Base-by-base conservation (phyloP, 1,140 invertebrate species). In the Thaumetopoea pityocampa region DNA sequence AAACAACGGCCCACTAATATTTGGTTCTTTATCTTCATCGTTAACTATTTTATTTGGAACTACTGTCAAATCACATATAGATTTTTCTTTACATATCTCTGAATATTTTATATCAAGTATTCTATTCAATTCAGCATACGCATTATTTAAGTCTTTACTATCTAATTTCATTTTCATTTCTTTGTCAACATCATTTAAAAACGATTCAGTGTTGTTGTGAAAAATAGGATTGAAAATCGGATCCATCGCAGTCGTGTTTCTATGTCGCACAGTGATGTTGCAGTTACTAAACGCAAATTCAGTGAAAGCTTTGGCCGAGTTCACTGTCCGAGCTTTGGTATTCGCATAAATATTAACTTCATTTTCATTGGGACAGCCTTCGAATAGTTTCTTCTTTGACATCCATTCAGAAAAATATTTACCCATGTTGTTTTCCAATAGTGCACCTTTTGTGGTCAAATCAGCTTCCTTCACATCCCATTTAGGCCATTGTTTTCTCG, bases 211-310 rank as follows among this genome's bases (percentile, higher is more conserved):
- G 6, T 14, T 32, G 26, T 71, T 78, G 18, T 54, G 55, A 16
- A 78, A 33, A 7, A 67, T 45, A 0, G 76, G 69, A 26, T 68
- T 54, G 23, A 82, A 82, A 12, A 66, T 26, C n/a, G 71, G 71
- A 41, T 82, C 78, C 24, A 61, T 58, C 34, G 55, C 36, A 0
- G 49, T 35, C 0, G 60, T 60, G 32, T 68, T 43, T 23, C 46
- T 52, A 44, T 59, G 41, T 2, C 18, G 11, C 6, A 70, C 51
- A 10, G 14, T 53, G 1, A 78, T 29, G 35, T 69, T 60, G 24
- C 73, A 81, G 12, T 51, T 52, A 29, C 32, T 32, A 26, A 81
- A 81, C 3, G 68, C 77, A 24, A 55, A 44, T 6, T 57, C 47
- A 0, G 51, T 57, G 40, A 81, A 81, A 2, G 68, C 68, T 16